Conservation (phyloP, 1,140 invertebrate species). For the Drosophila melanogaster region Release_6_plus_ISO1_MT NT_037436.4:1208501-1209000, state of each 20-base stretch:
- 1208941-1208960: constrained; percentile 69
- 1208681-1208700: constrained; percentile 75
- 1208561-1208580: not conserved
- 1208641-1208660: constrained; percentile 72
- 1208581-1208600: not conserved
- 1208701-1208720: constrained; percentile 72
- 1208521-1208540: constrained; percentile 62
- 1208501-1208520: constrained; percentile 67
- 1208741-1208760: not conserved
- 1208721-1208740: constrained; percentile 8
- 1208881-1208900: constrained; percentile 60
- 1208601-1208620: not conserved
- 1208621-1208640: constrained; percentile 44
- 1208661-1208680: constrained; percentile 58
- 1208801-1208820: constrained; percentile 70
- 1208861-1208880: constrained; percentile 80
- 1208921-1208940: constrained; percentile 71
- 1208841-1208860: constrained; percentile 59
- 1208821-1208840: constrained; percentile 80
- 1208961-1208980: not conserved
- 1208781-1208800: constrained; percentile 70
- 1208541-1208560: constrained; percentile 59
- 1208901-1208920: constrained; percentile 71
- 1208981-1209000: constrained; percentile 64
- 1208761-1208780: not conserved